phyloP scores from a whole-genome alignment of 2,113 vertebrate species.

The Oxyruncus cristatus region DNA sequence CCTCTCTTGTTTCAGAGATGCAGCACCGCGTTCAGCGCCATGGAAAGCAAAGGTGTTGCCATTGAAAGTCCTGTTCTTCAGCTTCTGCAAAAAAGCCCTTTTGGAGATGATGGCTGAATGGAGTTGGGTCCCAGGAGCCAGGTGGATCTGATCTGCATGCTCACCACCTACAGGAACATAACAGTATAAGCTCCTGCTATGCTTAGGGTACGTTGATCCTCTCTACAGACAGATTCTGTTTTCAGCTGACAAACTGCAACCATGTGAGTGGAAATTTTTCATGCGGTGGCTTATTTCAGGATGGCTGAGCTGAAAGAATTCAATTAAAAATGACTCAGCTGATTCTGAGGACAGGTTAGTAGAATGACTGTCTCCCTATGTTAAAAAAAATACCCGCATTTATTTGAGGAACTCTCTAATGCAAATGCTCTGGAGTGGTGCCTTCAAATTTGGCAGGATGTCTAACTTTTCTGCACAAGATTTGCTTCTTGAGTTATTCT shows the following conservation, averaged over 20 bases:
- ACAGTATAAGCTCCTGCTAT: background rate
- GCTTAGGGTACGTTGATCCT: background rate
- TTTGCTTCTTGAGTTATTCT: background rate
- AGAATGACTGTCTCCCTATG: background rate
- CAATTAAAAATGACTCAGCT: conserved; percentile 7
- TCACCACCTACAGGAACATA: background rate
- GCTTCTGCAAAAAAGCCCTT: background rate
- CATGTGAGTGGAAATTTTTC: background rate
- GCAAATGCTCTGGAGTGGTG: background rate
- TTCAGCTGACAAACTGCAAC: background rate
- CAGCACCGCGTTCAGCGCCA: background rate
- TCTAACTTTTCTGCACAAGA: background rate
- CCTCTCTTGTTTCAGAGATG: background rate
- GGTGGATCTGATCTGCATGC: accelerated
- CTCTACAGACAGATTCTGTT: background rate
- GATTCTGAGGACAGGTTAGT: background rate
- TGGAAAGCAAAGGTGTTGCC: background rate
- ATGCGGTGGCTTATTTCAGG: conserved; percentile 6
- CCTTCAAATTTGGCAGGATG: conserved; percentile 3
- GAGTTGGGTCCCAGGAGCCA: background rate
- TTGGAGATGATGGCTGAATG: background rate
- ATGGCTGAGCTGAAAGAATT: background rate
- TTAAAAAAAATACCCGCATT: background rate
- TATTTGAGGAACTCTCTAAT: background rate
- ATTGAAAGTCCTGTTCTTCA: background rate